Evolutionary conservation across 35 echinoderm and acorn worm genomes (phyloP), one percentile per base, ranked within the genome.

Genomic region (Nesometra sesokonis): DNA sequence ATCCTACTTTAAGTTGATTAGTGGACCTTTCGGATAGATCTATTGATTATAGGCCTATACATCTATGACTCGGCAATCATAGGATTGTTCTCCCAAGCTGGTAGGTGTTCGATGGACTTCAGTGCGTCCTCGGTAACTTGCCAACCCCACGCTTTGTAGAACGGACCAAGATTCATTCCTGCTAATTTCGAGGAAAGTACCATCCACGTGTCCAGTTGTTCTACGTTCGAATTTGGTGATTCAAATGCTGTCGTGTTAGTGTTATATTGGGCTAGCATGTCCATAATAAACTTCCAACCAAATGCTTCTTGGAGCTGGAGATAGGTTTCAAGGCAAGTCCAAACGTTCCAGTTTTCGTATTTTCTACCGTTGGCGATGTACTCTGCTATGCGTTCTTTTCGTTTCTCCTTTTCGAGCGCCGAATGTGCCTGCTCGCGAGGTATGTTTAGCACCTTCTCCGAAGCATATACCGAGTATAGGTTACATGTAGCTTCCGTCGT

Each of bases 121-220:
- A 81, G 23, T 3, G 79, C 79, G 4, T 81, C 79, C 7, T 81
- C 32, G 3, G 32, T 81, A 15, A 81, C 79, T 30, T 11, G 79
- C 79, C 79, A 81, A n/a, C 79, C 79, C 79, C 79, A 81, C 32
- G 79, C 79, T 30, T 34, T 36, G 31, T 81, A 81, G 35, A 81
- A 81, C 23, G 79, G 15, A 32, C 79, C 79, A 32, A 81, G 79
- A 81, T 81, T 81, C 2, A 81, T 31, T 13, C 79, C 79, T 36
- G 79, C 27, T 30, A 81, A 36, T n/a, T 81, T 11, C 3, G 79
- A 81, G 2, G 79, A 81, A 0, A 34, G 5, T 34, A 81, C 35
- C 79, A 81, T 81, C 79, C 79, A 81, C 3, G 13, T 3, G 31
- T 81, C 79, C 32, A 81, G 13, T 32, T 34, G 35, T 32, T 81